Base-by-base conservation (phyloP, 2,888 invertebrate species). In the Noctuana brunneofusca region DNA sequence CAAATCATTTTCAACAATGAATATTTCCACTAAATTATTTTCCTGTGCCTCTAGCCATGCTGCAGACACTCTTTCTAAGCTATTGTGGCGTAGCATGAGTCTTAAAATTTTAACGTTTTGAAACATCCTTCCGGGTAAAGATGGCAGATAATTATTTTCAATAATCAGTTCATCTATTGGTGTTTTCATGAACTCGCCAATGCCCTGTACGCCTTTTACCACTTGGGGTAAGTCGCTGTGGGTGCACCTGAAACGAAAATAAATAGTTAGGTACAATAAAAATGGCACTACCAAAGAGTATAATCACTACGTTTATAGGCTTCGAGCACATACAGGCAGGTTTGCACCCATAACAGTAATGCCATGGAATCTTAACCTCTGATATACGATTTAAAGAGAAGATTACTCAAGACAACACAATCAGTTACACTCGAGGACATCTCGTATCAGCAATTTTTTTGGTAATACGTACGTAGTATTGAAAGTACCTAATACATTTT, bases 91-190 rank as follows among this genome's bases (percentile, higher is more conserved):
- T 63, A 97, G 83, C 96, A 97, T 97, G 38, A 97, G 81, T 30
- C 97, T 93, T 35, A 95, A 88, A 24, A 97, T 95, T 80, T 95
- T 94, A 55, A 97, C 86, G 68, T 95, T 94, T 64, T 95, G 94
- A 78, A 97, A 97, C 63, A 96, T 93, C 69, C 95, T 94, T 5
- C 96, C 97, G 0, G 97, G 96, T n/a, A 97, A 76, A 0, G 97
- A 95, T 9, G 97, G 96, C 52, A 97, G 87, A 75, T 96, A 95
- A 81, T 97, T 97, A 76, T 96, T 97, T 87, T 97, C 97, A 70
- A 97, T 92, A 68, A 97, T 97, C 58, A 97, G 81, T 80, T 97
- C 97, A 81, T 97, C 97, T 71, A 97, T 94, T 4, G 96, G 95
- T 57, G 93, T 93, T 66, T 92, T 93, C 56, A 96, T 87, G 65